phyloP scores from a whole-genome alignment of 2,888 invertebrate genomes.

The Agonopterix alstromeriana region DNA sequence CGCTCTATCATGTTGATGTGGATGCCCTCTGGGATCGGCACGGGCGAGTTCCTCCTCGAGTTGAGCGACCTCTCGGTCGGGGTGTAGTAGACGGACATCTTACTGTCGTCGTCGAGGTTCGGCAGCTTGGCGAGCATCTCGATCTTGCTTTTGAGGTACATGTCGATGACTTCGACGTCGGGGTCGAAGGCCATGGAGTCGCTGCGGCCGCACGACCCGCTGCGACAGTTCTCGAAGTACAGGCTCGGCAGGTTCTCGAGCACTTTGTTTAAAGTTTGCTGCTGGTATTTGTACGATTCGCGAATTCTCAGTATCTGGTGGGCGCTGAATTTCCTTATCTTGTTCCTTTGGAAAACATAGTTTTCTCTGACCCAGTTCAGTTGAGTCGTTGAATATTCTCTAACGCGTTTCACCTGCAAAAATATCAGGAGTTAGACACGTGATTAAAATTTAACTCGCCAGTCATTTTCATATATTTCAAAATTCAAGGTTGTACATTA shows the following conservation, averaged over 20 bases:
- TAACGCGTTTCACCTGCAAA: conserved; percentile 89
- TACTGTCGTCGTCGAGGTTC: conserved; percentile 80
- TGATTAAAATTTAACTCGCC: background rate
- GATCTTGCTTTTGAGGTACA: conserved; percentile 82
- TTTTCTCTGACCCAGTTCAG: conserved; percentile 96
- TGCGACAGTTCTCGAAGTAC: conserved; percentile 95
- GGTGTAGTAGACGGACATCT: conserved; percentile 87
- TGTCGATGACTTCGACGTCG: conserved; percentile 79
- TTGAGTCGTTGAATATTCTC: conserved; percentile 94
- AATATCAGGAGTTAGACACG: conserved; percentile 11
- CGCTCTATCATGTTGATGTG: conserved; percentile 82
- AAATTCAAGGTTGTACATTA: conserved; percentile 1
- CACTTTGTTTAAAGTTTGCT: conserved; percentile 95
- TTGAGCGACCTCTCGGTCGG: conserved; percentile 83
- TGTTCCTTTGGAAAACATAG: conserved; percentile 95
- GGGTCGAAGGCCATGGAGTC: conserved; percentile 85
- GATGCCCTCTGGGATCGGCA: conserved; percentile 72
- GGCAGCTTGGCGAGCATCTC: conserved; percentile 74
- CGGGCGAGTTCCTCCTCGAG: conserved; percentile 61
- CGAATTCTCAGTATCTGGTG: conserved; percentile 92
- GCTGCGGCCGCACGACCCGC: conserved; percentile 85
- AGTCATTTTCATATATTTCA: conserved; percentile 1
- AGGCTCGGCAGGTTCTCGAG: conserved; percentile 93
- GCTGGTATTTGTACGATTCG: conserved; percentile 97
- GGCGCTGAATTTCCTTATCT: conserved; percentile 95